Base-by-base conservation (phyloP, 1,140 invertebrate species). In the Zaprionus kolodkinae region DNA sequence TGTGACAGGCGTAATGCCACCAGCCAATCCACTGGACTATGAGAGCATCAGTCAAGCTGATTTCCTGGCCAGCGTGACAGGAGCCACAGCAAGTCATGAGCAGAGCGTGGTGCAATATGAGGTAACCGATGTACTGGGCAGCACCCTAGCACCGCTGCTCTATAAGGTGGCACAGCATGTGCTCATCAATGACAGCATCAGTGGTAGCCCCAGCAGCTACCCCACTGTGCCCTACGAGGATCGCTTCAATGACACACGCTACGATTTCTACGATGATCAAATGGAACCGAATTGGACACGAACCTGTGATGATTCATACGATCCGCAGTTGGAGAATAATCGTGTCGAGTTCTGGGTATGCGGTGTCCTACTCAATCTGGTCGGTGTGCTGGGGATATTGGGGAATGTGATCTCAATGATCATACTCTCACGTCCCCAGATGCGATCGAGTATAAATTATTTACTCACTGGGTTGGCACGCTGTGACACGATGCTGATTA, bases 391-490 rank as follows among this genome's bases (percentile, higher is more conserved):
- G 30, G 98, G 98, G 0, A 95, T 99, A 35, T 93, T 99, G 2
- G 97, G 97, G 61, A 99, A 99, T 92, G 94, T 96, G 25, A 96
- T 99, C 15, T 97, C 97, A 0, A 97, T 98, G 94, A 95, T 98
- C 21, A 98, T 99, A 33, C 93, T 99, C 9, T 97, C 96, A 12
- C 94, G 97, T 38, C 97, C 97, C 0, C 97, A 98, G 86, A 99
- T 99, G 98, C 95, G 96, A 78, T 98, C 97, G 9, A 98, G 97
- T 76, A 98, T 99, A 78, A 99, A 99, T 93, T 98, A 97, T 88
- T 94, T 98, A 68, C 94, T 99, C 5, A 97, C 97, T 45, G 97
- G 97, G 1, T 94, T 99, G 36, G 97, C 98, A 1, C 95, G 96
- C 81, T 98, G 97, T 93, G 98, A 99, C 93, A 97, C 97, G 0